Percentiles rank a stretch among this genome's conserved stretches.
phyloP scores from a whole-genome alignment of 2,113 vertebrate genomes.

The Rhinopomastus cyanomelas region DNA sequence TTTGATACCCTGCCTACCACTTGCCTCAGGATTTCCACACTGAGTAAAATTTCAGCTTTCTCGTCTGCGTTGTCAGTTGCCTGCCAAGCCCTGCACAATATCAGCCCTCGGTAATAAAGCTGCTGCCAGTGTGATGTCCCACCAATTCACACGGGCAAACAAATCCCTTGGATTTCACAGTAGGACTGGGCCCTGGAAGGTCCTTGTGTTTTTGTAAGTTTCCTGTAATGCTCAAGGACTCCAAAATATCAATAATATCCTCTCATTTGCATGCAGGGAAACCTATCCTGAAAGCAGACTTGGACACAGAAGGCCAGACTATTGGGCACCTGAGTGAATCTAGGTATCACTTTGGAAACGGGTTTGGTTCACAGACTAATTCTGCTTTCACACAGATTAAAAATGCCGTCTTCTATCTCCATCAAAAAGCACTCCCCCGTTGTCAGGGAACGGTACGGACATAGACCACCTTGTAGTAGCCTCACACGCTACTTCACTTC shows the following conservation, averaged over 20 bases:
- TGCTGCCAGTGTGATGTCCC: background rate
- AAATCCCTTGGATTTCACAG: background rate
- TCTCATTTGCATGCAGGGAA: background rate
- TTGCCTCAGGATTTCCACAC: background rate
- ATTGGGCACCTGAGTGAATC: background rate
- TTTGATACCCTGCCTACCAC: background rate
- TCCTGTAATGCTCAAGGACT: background rate
- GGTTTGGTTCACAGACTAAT: background rate
- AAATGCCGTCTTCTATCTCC: background rate
- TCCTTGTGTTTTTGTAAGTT: background rate
- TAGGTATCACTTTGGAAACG: background rate
- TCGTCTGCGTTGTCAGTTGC: background rate
- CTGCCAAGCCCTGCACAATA: background rate
- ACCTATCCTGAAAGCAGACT: background rate
- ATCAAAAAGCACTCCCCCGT: background rate
- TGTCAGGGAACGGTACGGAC: background rate
- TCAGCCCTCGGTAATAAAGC: background rate
- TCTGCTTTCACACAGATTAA: background rate
- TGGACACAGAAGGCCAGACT: background rate
- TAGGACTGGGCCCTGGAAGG: background rate
- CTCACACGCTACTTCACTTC: accelerated
- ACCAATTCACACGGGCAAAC: background rate
- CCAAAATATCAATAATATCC: background rate
- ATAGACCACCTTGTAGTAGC: background rate
- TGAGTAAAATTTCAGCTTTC: slow-evolving; percentile 5